A percentile compares a stretch with the other conserved stretches of the same genome.
Conservation (phyloP, 2,113 vertebrate species). For the Spea bombifrons region DNA sequence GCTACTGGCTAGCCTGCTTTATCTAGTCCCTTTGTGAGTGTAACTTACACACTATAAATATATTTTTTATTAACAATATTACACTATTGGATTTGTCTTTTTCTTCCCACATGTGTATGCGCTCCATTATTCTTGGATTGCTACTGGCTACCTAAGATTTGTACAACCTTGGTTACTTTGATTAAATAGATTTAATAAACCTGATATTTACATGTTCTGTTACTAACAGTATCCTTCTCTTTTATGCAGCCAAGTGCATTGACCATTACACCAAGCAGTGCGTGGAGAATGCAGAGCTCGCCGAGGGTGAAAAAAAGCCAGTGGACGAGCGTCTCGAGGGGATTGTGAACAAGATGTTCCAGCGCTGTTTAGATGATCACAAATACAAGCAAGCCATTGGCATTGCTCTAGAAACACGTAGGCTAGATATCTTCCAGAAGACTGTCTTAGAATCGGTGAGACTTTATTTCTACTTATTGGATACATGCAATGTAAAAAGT, state of each 20-base stretch:
- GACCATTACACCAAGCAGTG: constrained; percentile 98
- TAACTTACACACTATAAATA: too few species aligned
- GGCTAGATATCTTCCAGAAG: constrained; percentile 95
- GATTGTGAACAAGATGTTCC: constrained; percentile 99
- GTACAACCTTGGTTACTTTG: too few species aligned
- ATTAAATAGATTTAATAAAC: too few species aligned
- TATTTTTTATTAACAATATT: too few species aligned
- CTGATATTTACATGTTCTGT: too few species aligned
- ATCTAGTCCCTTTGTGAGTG: too few species aligned
- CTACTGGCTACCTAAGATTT: too few species aligned
- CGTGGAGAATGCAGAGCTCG: constrained; percentile 91
- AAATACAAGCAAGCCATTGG: constrained; percentile 98
- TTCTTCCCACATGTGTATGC: too few species aligned
- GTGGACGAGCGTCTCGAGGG: constrained; percentile 93
- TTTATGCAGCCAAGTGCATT: constrained; percentile 88
- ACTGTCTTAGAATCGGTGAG: constrained; percentile 86
- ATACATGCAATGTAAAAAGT: neutral
- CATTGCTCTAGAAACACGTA: constrained; percentile 90
- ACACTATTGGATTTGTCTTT: too few species aligned
- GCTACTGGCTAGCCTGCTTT: too few species aligned
- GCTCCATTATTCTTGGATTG: too few species aligned
- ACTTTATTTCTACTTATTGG: neutral
- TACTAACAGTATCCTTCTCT: neutral
- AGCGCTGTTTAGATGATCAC: constrained; percentile 92
- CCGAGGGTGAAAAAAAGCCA: constrained; percentile 87